Percentiles rank a stretch among this genome's conserved stretches.
Conservation (phyloP, 2,888 invertebrate species). For the Lissonota sp. region DNA sequence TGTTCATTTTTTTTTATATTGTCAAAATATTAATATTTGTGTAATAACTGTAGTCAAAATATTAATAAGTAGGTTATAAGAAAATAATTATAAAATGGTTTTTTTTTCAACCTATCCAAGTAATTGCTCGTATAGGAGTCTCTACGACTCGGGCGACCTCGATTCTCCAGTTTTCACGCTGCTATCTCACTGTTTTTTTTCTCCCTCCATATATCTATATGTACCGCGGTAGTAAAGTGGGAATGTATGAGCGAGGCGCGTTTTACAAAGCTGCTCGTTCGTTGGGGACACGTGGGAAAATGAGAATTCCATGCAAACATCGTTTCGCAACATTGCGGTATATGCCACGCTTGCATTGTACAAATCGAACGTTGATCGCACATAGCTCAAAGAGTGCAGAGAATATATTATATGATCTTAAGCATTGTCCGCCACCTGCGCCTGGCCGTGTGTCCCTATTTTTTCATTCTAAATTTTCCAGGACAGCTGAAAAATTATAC, state of each 20-base stretch:
- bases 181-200: constrained; percentile 7
- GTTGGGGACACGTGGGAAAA: constrained; percentile 51
- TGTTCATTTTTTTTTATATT: no score
- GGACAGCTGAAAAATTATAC: constrained; percentile 14
- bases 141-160: constrained; percentile 34
- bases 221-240: constrained; percentile 15
- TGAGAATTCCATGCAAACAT: constrained; percentile 59
- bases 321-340: constrained; percentile 40
- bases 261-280: constrained; percentile 42
- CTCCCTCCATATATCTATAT: neutral
- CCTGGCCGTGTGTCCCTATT: constrained; percentile 22
- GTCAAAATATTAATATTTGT: no score
- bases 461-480: constrained; percentile 41
- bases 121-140: neutral
- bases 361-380: constrained; percentile 26
- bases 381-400: constrained; percentile 9
- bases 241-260: constrained; percentile 31
- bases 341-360: constrained; percentile 3
- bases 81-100: neutral
- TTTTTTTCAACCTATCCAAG: neutral
- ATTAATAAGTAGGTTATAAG: no score
- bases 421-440: neutral
- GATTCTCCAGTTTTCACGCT: constrained; percentile 36
- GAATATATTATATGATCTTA: neutral
- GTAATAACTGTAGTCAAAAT: no score